Conservation (phyloP, 1,140 invertebrate species). For the Geopemphigus sp. region DNA sequence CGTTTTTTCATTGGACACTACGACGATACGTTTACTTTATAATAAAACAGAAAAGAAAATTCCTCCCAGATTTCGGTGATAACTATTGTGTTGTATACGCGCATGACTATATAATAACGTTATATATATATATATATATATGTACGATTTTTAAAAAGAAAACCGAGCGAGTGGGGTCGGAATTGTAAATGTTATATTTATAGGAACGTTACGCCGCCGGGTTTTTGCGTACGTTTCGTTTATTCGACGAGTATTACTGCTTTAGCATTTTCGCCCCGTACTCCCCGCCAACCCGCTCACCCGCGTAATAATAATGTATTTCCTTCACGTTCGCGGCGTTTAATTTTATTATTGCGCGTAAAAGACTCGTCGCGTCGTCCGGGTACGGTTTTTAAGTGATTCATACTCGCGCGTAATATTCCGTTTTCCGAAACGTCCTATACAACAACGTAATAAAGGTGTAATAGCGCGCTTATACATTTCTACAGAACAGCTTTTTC, state of each 20-base stretch:
- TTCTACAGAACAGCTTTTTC: not conserved
- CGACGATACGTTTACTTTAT: not conserved
- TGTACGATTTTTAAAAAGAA: not conserved
- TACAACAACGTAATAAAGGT: not conserved
- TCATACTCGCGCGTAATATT: conserved; percentile 17
- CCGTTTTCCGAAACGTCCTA: not conserved
- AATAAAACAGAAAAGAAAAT: not conserved
- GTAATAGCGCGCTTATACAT: conserved; percentile 15
- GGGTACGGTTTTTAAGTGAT: conserved; percentile 36
- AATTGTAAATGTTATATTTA: not conserved
- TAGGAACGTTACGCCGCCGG: not conserved
- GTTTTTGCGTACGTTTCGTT: not conserved
- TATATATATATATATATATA: not conserved
- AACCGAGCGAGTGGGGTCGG: not conserved
- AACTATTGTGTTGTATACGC: not conserved
- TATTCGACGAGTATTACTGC: not conserved
- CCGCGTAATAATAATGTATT: not conserved
- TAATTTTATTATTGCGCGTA: conserved; percentile 34
- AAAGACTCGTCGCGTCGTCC: conserved; percentile 40
- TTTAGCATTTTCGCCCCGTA: not conserved
- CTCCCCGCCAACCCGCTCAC: not conserved
- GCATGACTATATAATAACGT: not conserved
- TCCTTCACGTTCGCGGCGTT: conserved; percentile 38
- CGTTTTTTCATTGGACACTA: not conserved
- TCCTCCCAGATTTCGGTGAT: too few relatives aligned